Base-by-base conservation (phyloP, 2,113 vertebrate species). In the Scalopus aquaticus region DNA sequence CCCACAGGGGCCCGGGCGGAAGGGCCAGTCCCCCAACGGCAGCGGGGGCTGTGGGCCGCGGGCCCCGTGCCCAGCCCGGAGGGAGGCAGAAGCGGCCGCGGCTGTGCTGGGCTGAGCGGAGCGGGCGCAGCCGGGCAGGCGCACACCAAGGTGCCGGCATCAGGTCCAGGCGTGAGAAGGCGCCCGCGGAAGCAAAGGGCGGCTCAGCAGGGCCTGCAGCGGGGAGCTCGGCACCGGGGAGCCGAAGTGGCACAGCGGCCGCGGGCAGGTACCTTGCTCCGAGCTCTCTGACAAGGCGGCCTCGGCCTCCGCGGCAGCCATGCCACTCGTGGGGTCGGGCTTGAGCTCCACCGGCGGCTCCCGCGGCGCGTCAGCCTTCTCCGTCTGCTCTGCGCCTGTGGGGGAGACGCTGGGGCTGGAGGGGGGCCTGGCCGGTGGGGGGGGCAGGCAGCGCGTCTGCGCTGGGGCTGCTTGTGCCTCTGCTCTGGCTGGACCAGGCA, bases 341-440 rank as follows among this genome's bases (percentile, higher is more conserved):
- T 72, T 6, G 0, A 9, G 93, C 35, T 97, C 94, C 0, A 5
- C 79, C 0, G 70, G 80, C n/a, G 69, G 87, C 26, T 96, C 96
- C 90, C 3, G 1, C 80, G 76, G 81, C 8, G 93, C 87, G 2
- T 46, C 88, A 0, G 97, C 97, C 1, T 67, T 95, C 64, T 65
- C 0, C 0, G 94, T 89, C 77, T 92, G 19, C 0, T 95, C 98
- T 0, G 95, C 74, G 19, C 96, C 98, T 98, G 49, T 30, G 9
- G 32, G 22, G 56, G 30, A 64, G 69, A 32, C 22, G 72, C 9
- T 6, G 1, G 64, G 54, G 70, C 85, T 26, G 46, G 37, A 11
- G 16, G 20, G 69, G 89, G 37, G 80, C 80, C 51, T 70, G 51
- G 70, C 84, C 2, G 24, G 54, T 51, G 49, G n/a, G n/a, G n/a